Evolutionary conservation across 2,113 vertebrate species (phyloP).

Genomic region (Dinomys branickii): DNA sequence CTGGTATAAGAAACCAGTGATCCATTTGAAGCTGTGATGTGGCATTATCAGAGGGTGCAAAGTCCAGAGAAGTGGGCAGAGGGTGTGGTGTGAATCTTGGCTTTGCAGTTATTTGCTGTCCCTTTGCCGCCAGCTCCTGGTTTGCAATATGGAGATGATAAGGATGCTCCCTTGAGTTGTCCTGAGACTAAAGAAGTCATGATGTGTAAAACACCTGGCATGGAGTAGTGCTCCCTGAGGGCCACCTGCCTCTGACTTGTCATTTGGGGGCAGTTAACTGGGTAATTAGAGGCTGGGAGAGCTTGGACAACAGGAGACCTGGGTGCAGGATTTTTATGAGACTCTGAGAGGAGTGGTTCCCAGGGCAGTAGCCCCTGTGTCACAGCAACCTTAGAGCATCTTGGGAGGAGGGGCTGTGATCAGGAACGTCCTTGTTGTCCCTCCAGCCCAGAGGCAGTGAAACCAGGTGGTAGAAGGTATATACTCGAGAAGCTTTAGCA

Average conservation of each 20-base stretch:
- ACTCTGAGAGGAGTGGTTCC: neutral
- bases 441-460: neutral
- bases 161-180: neutral
- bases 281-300: neutral
- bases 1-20: neutral
- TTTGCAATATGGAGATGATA: neutral
- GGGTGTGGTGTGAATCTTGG: neutral
- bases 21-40: neutral
- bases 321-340: neutral
- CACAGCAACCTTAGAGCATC: no score
- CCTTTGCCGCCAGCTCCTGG: neutral
- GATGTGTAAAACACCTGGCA: neutral
- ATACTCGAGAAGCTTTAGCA: neutral
- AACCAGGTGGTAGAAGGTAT: neutral
- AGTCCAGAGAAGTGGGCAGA: no score
- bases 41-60: neutral
- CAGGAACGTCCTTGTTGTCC: no score
- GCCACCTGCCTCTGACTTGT: neutral
- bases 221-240: neutral
- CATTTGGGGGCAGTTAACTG: neutral
- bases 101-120: neutral
- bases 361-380: neutral
- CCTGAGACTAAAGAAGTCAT: neutral
- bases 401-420: fast-evolving
- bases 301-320: neutral